Base-by-base conservation (phyloP, 1,140 invertebrate species). In the Callitettix versicolor region DNA sequence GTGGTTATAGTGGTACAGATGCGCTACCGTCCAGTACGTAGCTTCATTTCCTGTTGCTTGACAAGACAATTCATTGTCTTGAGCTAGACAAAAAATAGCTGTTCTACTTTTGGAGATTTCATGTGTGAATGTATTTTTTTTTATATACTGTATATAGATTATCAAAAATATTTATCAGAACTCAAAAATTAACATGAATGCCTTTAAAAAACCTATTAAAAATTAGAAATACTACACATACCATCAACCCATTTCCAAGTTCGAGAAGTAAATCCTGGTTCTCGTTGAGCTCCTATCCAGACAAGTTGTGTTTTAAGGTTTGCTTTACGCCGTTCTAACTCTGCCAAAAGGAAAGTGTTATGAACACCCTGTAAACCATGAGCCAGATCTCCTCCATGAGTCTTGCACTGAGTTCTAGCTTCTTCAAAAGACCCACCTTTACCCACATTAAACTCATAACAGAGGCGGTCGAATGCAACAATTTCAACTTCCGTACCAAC, bases 171-270 rank as follows among this genome's bases (percentile, higher is more conserved):
- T n/a, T n/a, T n/a, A n/a, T n/a, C n/a, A n/a, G n/a, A n/a, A n/a
- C n/a, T n/a, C n/a, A n/a, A n/a, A n/a, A n/a, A n/a, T n/a, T n/a
- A n/a, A n/a, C n/a, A n/a, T n/a, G n/a, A 18, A 18, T 15, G 2
- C 4, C 11, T 50, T 5, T 7, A 18, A 33, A 7, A 40, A 53
- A 59, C 44, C 55, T 24, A n/a, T n/a, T n/a, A n/a, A n/a, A n/a
- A n/a, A n/a, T n/a, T n/a, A n/a, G n/a, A n/a, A n/a, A n/a, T n/a
- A n/a, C n/a, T n/a, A 41, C 56, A 62, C 77, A 75, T 71, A 91
- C 89, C 88, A 65, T 89, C 83, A 17, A 92, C 85, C 90, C 90
- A 93, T 70, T 84, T 84, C 90, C 90, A 95, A 1, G 83, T 90
- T 51, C 86, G 77, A 0, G 83, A 83, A 0, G 83, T 87, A 30